Conservation (phyloP, 2,888 invertebrate genomes). For the Euzetes globulus region DNA sequence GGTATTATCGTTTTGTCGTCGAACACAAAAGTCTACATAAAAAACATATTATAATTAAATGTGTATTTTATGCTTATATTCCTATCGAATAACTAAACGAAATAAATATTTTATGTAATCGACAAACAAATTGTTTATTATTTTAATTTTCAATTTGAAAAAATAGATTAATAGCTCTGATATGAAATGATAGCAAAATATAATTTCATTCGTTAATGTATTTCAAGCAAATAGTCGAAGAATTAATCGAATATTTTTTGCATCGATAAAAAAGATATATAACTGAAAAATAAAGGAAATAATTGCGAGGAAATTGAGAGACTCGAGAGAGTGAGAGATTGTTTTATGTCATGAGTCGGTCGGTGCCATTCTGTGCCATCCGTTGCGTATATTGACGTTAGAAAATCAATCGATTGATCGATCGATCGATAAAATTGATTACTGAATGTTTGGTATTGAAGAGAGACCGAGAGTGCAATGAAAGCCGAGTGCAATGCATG, state of each 20-base stretch:
- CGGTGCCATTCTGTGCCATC: slow-evolving; percentile 23
- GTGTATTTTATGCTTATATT: slow-evolving; percentile 20
- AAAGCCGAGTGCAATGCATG: no score
- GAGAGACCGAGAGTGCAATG: neutral
- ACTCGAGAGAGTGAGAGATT: neutral
- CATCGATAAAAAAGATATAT: no score
- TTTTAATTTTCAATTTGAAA: neutral
- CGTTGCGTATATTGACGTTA: slow-evolving; percentile 10
- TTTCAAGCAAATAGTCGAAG: neutral
- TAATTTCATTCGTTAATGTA: neutral
- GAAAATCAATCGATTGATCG: slow-evolving; percentile 22
- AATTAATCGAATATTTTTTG: no score
- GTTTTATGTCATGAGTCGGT: neutral
- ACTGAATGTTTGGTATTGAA: slow-evolving; percentile 9
- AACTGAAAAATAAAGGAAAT: neutral
- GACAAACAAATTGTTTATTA: slow-evolving; percentile 3
- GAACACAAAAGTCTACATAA: slow-evolving; percentile 1
- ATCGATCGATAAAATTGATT: slow-evolving; percentile 24
- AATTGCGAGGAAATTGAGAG: neutral
- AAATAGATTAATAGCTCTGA: neutral
- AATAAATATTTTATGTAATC: neutral
- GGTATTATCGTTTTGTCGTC: neutral
- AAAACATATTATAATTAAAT: slow-evolving; percentile 24
- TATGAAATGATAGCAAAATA: neutral
- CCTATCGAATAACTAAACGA: neutral